A percentile compares a stretch with the other conserved stretches of the same genome.
These are phyloP conservation scores for Apotomis turbidana DNA, from an alignment of 2,888 invertebrate species.

Conservation along the genomic window DNA sequence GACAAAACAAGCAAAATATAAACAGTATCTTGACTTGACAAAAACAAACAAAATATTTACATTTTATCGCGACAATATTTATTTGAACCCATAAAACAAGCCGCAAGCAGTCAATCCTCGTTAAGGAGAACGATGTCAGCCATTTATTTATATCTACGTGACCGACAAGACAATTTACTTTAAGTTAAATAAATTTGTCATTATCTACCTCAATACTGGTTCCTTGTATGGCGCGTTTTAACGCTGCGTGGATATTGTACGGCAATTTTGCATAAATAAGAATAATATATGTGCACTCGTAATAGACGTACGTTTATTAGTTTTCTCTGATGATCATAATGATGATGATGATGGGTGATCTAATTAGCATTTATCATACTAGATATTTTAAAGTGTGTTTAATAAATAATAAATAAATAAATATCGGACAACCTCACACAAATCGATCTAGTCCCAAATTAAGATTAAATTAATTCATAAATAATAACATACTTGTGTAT, in stretches of 20 bases:
- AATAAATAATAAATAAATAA: too few relatives aligned
- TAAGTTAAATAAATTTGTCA: conserved; percentile 40
- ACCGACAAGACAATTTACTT: conserved; percentile 34
- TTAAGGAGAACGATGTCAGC: conserved; percentile 21
- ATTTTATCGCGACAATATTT: conserved; percentile 26
- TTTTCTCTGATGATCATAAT: too few relatives aligned
- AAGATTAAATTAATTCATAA: too few relatives aligned
- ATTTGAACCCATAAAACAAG: conserved; percentile 19
- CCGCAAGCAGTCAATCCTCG: conserved; percentile 35
- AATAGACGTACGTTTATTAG: too few relatives aligned
- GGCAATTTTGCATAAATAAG: background rate
- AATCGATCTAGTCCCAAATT: too few relatives aligned
- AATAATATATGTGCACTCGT: too few relatives aligned
- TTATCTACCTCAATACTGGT: conserved; percentile 34
- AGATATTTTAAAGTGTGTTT: too few relatives aligned
- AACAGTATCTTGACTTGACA: background rate
- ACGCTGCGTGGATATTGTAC: background rate
- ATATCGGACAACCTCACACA: too few relatives aligned
- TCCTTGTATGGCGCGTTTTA: conserved; percentile 20
- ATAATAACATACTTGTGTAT: too few relatives aligned
- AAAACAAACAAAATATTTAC: conserved; percentile 7
- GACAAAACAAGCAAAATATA: too few relatives aligned
- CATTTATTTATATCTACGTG: conserved; percentile 26
- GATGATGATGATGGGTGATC: too few relatives aligned
- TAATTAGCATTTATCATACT: too few relatives aligned